Conservation (phyloP, 2,797 vertebrate genomes). For the Myiotriccus ornatus region DNA sequence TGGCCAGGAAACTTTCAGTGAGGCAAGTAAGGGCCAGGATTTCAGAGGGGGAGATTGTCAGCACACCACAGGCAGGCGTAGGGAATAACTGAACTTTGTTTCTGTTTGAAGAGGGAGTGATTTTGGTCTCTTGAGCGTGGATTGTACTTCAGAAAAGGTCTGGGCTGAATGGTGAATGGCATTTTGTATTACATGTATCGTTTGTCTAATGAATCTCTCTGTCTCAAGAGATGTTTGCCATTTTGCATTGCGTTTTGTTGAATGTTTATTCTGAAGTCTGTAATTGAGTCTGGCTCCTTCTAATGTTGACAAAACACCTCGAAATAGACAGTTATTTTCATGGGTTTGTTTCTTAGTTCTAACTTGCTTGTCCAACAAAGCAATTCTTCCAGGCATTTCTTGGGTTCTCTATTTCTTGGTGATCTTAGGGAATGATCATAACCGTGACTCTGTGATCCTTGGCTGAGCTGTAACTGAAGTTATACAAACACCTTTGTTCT, state of each 20-base stretch:
- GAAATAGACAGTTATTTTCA: not conserved
- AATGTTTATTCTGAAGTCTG: not conserved
- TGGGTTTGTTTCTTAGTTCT: not conserved
- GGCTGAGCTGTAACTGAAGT: not conserved
- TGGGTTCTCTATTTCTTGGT: not conserved
- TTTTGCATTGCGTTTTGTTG: not conserved
- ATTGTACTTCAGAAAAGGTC: not conserved
- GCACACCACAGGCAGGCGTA: not conserved
- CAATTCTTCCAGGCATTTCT: not conserved
- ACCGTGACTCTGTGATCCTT: not conserved
- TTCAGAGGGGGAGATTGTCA: not conserved
- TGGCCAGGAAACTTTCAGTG: not conserved
- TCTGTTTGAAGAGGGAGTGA: not conserved
- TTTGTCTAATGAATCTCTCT: not conserved
- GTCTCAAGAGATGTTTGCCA: not conserved
- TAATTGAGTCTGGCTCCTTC: not conserved
- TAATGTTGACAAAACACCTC: not conserved
- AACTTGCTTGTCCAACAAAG: not conserved
- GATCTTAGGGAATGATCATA: not conserved
- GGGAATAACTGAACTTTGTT: not conserved
- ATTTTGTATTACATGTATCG: fast-evolving
- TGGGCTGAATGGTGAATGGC: not conserved
- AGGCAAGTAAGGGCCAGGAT: not conserved
- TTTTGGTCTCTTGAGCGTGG: not conserved
- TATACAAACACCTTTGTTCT: not conserved